phyloP scores from a whole-genome alignment of 2,113 vertebrate genomes.

The Rynchops niger region DNA sequence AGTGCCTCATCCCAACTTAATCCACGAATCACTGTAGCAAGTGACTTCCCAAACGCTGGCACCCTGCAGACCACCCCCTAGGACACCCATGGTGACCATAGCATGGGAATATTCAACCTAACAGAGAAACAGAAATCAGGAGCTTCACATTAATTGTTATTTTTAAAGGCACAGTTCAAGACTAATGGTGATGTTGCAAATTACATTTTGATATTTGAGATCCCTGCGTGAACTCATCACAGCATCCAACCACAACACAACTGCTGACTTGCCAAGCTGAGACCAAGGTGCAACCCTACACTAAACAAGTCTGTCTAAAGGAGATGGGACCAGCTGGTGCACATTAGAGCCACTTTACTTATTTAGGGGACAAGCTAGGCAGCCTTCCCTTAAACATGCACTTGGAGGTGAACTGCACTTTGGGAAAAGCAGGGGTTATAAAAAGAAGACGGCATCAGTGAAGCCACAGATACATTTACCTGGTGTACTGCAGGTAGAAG shows the following conservation, averaged over 20 bases:
- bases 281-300: accelerated
- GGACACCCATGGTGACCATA: neutral
- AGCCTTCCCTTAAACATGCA: neutral
- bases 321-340: neutral
- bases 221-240: neutral
- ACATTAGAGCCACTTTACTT: neutral
- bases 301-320: neutral
- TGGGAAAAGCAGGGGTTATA: neutral
- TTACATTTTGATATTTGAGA: neutral
- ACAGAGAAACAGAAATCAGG: neutral
- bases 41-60: neutral
- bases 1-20: neutral
- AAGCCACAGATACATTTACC: accelerated
- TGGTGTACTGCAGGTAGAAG: neutral
- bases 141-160: neutral
- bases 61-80: no score
- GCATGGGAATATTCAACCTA: neutral
- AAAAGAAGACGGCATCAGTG: neutral
- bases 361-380: neutral
- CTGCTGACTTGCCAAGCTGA: neutral
- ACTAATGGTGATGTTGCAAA: neutral
- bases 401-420: neutral
- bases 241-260: neutral
- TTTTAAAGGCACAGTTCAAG: neutral
- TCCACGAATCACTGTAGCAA: neutral